phyloP scores from a whole-genome alignment of 2,888 invertebrate species.

The Dioctria linearis region DNA sequence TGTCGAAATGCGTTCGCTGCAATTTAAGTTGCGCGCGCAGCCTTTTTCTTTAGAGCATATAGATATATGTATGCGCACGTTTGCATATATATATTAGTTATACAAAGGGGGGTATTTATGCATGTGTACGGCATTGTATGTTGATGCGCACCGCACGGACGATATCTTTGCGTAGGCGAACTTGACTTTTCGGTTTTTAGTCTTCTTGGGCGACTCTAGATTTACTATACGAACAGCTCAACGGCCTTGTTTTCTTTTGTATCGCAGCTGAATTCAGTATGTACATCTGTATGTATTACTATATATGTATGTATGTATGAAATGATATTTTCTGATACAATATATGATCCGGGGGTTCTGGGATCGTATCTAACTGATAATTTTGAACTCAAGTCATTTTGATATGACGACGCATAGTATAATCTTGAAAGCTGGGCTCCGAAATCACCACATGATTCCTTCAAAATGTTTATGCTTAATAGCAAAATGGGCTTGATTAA shows the following conservation, averaged over 20 bases:
- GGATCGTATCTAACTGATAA: neutral
- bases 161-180: slow-evolving; percentile 47
- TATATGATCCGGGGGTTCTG: slow-evolving; percentile 2
- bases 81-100: neutral
- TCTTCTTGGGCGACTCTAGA: slow-evolving; percentile 34
- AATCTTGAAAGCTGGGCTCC: neutral
- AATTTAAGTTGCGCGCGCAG: slow-evolving; percentile 41
- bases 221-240: slow-evolving; percentile 47
- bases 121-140: slow-evolving; percentile 3
- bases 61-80: neutral
- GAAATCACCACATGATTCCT: slow-evolving; percentile 30
- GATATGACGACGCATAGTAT: neutral
- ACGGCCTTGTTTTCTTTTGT: slow-evolving; percentile 49
- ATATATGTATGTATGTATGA: too few relatives aligned
- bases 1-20: slow-evolving; percentile 45
- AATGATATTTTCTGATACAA: neutral
- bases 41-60: slow-evolving; percentile 2
- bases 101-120: neutral
- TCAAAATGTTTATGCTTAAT: slow-evolving; percentile 26
- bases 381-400: slow-evolving; percentile 3
- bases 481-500: slow-evolving; percentile 17
- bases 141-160: slow-evolving; percentile 18
- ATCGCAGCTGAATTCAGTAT: slow-evolving; percentile 32
- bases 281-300: slow-evolving; percentile 1
- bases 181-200: slow-evolving; percentile 40